Conservation (phyloP, 2,113 vertebrate genomes). For the Columba janthina region DNA sequence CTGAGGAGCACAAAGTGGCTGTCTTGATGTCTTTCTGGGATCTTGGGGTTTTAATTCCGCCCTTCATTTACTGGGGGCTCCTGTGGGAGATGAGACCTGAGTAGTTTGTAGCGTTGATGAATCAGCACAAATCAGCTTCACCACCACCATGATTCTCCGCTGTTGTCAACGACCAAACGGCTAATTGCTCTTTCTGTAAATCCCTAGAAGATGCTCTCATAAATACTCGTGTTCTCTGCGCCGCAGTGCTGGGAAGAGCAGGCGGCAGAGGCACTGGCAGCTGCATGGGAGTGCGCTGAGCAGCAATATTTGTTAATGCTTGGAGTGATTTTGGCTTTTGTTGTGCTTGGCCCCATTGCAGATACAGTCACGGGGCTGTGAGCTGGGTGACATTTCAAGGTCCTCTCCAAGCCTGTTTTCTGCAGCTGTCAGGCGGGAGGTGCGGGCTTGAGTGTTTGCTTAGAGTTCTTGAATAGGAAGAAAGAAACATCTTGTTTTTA, state of each 20-base stretch:
- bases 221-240: background rate
- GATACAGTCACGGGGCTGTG: background rate
- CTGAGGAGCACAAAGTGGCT: accelerated
- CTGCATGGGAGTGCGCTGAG: background rate
- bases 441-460: background rate
- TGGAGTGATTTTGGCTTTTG: slow-evolving; percentile 24
- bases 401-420: slow-evolving; percentile 25
- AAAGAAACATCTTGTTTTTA: background rate
- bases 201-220: background rate
- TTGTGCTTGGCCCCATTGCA: background rate
- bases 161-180: background rate
- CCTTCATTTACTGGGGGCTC: background rate
- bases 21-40: background rate
- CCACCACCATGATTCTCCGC: background rate
- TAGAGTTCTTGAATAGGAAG: background rate
- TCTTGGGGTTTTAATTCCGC: background rate
- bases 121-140: background rate
- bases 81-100: background rate
- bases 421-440: background rate
- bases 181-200: slow-evolving; percentile 38
- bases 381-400: slow-evolving; percentile 40
- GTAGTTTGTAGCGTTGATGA: background rate
- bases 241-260: background rate
- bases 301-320: slow-evolving; percentile 41
- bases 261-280: background rate